phyloP scores from a whole-genome alignment of 2,113 vertebrate species.

The Muscicapa adusta region DNA sequence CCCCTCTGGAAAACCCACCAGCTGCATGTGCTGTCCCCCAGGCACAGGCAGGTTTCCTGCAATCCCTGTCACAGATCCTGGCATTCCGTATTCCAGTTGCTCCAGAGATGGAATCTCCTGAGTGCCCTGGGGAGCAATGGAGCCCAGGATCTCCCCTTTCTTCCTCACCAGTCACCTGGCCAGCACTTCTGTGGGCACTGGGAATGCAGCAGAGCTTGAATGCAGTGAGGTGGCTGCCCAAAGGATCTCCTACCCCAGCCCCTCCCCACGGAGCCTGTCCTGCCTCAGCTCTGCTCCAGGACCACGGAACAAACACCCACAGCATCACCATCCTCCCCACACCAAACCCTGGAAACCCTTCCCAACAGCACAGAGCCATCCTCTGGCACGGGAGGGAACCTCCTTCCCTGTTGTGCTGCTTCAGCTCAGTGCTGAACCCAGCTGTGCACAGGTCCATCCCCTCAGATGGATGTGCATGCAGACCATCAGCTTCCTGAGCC shows the following conservation, averaged over 20 bases:
- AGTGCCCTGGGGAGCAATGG: not conserved
- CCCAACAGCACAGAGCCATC: not conserved
- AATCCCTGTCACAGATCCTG: not conserved
- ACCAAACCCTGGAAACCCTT: not conserved
- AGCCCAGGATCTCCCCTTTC: not conserved
- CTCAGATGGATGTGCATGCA: accelerated
- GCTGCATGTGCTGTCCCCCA: not conserved
- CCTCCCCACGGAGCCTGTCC: not conserved
- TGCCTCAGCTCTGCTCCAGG: not conserved
- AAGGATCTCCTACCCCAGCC: not conserved
- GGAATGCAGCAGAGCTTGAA: not conserved
- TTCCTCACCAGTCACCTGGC: not conserved
- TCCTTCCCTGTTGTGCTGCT: not conserved
- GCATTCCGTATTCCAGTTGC: not conserved
- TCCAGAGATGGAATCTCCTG: not conserved
- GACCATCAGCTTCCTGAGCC: not conserved
- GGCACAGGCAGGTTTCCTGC: not conserved
- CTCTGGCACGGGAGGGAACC: not conserved
- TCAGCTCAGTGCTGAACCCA: not conserved
- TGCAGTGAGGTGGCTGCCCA: not conserved
- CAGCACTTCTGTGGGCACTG: not conserved
- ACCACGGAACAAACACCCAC: not conserved
- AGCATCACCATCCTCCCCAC: accelerated
- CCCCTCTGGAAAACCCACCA: not conserved
- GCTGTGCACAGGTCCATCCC: not conserved